phyloP scores from a whole-genome alignment of 2,113 vertebrate genomes.

The Bujurquina vittata region DNA sequence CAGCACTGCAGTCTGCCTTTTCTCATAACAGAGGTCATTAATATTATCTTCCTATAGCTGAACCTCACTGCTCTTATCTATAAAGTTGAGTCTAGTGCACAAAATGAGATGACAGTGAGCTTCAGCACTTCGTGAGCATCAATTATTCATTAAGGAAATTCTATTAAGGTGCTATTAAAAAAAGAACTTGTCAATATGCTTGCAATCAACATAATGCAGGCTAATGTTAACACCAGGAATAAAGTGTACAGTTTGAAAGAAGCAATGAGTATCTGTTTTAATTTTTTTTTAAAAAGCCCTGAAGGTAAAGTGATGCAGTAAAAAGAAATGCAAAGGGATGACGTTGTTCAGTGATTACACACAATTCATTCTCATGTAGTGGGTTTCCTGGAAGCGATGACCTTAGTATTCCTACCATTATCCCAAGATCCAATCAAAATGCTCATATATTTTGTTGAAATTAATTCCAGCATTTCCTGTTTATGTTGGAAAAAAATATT shows the following conservation, averaged over 20 bases:
- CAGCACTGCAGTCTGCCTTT: conserved; percentile 11
- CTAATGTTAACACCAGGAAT: background rate
- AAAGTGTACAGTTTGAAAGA: background rate
- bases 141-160: conserved; percentile 66
- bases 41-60: conserved; percentile 26
- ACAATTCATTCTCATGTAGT: background rate
- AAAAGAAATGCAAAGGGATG: background rate
- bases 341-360: background rate
- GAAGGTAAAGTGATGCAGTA: background rate
- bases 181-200: background rate
- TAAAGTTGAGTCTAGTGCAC: conserved; percentile 39
- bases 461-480: background rate
- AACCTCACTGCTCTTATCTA: conserved; percentile 56
- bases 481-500: background rate
- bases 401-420: conserved; percentile 11
- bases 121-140: conserved; percentile 46
- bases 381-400: conserved; percentile 6
- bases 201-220: background rate
- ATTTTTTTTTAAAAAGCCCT: background rate
- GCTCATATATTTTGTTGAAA: background rate
- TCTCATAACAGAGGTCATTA: conserved; percentile 59
- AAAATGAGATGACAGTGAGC: conserved; percentile 36
- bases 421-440: conserved; percentile 11
- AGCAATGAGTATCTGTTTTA: conserved; percentile 3
- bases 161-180: conserved; percentile 47